Conservation (phyloP, 2,797 vertebrate species). For the Cichlasoma orientale region DNA sequence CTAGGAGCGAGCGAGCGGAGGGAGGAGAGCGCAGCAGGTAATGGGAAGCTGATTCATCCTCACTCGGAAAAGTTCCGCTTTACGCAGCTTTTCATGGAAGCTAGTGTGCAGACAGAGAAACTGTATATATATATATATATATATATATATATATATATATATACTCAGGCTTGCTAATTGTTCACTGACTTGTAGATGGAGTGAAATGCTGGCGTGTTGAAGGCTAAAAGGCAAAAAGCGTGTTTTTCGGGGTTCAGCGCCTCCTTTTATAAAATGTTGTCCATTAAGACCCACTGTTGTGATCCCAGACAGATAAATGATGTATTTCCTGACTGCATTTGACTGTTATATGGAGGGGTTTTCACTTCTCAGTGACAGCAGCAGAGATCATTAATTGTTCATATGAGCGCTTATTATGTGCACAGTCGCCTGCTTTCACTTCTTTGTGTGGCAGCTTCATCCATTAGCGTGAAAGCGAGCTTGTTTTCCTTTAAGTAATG, state of each 20-base stretch:
- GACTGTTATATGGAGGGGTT: background rate
- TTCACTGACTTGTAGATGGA: background rate
- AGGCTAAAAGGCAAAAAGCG: conserved; percentile 13
- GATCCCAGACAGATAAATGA: background rate
- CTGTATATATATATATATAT: background rate
- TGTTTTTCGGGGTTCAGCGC: background rate
- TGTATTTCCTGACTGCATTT: conserved; percentile 6
- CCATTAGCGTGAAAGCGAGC: background rate
- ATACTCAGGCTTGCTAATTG: background rate
- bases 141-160: too few species aligned
- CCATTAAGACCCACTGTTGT: background rate
- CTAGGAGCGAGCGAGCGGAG: background rate
- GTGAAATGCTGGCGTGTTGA: conserved; percentile 20
- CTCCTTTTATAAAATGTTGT: background rate
- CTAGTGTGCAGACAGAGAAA: accelerated
- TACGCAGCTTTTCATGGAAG: background rate
- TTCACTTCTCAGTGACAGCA: conserved; percentile 14
- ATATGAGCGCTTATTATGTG: background rate
- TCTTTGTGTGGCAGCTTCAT: conserved; percentile 3
- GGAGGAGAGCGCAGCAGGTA: conserved; percentile 55
- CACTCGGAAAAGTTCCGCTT: background rate
- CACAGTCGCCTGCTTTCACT: background rate
- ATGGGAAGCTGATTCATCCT: conserved; percentile 24
- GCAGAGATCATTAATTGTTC: conserved; percentile 8
- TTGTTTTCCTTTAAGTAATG: background rate